A percentile compares a stretch with the other conserved stretches of the same genome.
Conservation (phyloP, 2,113 vertebrate genomes). For the Nipponia nippon region DNA sequence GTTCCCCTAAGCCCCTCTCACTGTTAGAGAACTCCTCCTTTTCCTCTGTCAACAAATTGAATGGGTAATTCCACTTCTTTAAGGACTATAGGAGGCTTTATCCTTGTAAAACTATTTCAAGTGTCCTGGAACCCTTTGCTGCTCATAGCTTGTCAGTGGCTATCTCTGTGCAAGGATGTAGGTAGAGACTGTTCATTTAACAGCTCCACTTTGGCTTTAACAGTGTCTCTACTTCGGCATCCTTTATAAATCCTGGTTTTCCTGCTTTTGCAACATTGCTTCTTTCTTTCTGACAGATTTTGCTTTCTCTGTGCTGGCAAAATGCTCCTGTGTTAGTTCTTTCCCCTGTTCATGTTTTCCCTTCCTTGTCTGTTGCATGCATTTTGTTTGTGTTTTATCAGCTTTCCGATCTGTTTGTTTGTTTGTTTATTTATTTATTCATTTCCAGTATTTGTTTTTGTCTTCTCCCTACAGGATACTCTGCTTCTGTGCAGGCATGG, state of each 20-base stretch:
- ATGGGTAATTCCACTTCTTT: background rate
- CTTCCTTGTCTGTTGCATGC: background rate
- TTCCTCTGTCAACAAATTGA: background rate
- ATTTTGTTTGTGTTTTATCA: background rate
- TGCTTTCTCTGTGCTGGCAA: background rate
- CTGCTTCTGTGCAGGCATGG: background rate
- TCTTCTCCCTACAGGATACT: background rate
- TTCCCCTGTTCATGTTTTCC: background rate
- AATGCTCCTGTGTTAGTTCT: background rate
- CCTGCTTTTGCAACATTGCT: background rate
- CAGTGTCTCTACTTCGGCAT: background rate
- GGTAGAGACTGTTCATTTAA: background rate
- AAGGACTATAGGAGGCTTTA: background rate
- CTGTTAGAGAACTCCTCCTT: background rate
- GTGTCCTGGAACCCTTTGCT: background rate
- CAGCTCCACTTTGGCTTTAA: background rate
- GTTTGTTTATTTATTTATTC: background rate
- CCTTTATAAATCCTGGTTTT: background rate
- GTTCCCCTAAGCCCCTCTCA: background rate
- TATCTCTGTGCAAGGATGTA: background rate
- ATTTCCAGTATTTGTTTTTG: background rate
- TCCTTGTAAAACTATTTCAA: background rate
- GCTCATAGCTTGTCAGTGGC: background rate
- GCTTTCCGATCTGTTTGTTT: background rate
- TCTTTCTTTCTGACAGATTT: background rate